Base-by-base conservation (phyloP, 2,113 vertebrate species). In the Bos indicus region DNA sequence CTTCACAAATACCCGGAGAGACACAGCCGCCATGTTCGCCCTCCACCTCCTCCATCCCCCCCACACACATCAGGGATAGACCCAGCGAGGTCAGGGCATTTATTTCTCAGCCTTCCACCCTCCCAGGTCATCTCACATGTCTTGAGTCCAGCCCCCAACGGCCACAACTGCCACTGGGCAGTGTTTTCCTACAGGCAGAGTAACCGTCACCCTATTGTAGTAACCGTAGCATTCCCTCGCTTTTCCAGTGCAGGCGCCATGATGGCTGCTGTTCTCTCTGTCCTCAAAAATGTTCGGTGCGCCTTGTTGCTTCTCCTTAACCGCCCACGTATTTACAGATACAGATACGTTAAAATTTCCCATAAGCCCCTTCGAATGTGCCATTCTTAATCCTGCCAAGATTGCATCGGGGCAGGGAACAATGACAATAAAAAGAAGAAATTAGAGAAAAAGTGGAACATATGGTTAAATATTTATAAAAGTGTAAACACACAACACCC, bases 191-290 rank as follows among this genome's bases (percentile, higher is more conserved):
- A 19, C n/a, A 46, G 82, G 33, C 3, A 46, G 28, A 85, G 16
- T 17, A 28, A 5, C 11, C 17, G 25, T 56, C 36, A 46, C 15
- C 25, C 21, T 71, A 4, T 7, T 16, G 80, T 5, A 3, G 46
- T 13, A 7, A 28, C 30, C 21, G 0, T 0, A 10, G 51, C 46
- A 5, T 30, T 30, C 33, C 51, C n/a, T 25, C 5, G 19, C 21
- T 19, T 33, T 40, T 36, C 57, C 1, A 2, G 51, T 13, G 56
- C 7, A 13, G 40, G 54, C 23, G 6, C 12, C 3, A 0, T 5
- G 17, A 15, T 15, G 59, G 43, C 54, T 64, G 89, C 54, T 21
- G 2, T 6, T 17, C 5, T 48, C 25, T 21, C 19, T 19, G 9
- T 90, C 10, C 21, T 67, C 60, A 60, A 2, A 3, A 36, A 10